These are phyloP conservation scores for Hemiscyllium ocellatum DNA, from an alignment of 2,113 vertebrate genomes.

Conservation along the genomic window DNA sequence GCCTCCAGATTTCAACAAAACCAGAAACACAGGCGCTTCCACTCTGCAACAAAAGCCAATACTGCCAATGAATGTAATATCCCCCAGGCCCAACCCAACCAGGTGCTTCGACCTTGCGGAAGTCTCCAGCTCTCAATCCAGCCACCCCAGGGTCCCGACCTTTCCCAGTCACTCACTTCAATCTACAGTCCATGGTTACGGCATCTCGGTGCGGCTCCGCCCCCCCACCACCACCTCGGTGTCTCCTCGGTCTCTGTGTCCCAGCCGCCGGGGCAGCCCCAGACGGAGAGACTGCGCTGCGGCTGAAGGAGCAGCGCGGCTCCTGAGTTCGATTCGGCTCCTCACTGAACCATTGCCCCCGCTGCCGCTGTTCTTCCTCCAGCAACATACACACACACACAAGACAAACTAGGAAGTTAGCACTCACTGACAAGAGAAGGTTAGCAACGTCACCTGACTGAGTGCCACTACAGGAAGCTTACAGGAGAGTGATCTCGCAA, in stretches of 20 bases:
- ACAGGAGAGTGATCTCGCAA: not conserved
- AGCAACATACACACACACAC: not conserved
- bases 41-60: not conserved
- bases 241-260: not conserved
- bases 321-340: not conserved
- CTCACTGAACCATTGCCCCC: not conserved
- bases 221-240: not conserved
- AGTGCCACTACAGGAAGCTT: not conserved
- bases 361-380: not conserved
- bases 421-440: not conserved
- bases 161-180: constrained; percentile 9
- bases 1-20: not conserved
- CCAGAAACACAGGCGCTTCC: not conserved
- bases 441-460: constrained; percentile 19
- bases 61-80: too few relatives aligned
- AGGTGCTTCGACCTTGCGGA: not conserved
- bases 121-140: not conserved
- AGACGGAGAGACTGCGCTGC: not conserved
- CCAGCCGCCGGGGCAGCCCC: not conserved
- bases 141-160: not conserved
- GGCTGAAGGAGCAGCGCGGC: not conserved
- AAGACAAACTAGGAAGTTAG: constrained; percentile 10
- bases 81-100: not conserved
- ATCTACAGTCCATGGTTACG: constrained; percentile 33
- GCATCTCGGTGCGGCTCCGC: not conserved